Percentiles rank a stretch among this genome's conserved stretches.
phyloP scores from a whole-genome alignment of 2,888 invertebrate species.

The Lasioglossum calceatum region DNA sequence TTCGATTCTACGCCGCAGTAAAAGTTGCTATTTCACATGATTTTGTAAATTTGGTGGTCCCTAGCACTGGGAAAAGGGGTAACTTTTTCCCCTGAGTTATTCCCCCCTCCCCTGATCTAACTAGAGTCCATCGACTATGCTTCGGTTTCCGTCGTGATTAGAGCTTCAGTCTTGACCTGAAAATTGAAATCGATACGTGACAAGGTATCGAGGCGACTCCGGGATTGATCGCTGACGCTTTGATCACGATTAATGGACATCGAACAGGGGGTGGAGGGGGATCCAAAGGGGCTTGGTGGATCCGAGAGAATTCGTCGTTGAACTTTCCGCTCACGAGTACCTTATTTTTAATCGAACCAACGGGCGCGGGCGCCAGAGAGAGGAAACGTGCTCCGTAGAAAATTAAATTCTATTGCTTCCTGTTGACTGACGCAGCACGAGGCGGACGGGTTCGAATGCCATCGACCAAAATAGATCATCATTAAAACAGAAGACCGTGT shows the following conservation, averaged over 20 bases:
- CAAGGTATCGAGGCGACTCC: neutral
- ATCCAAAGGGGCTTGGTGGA: neutral
- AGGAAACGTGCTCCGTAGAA: conserved; percentile 60
- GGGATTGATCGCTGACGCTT: conserved; percentile 19
- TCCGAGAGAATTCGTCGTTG: conserved; percentile 13
- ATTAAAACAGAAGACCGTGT: conserved; percentile 62
- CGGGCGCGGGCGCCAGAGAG: conserved; percentile 33
- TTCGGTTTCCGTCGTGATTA: neutral
- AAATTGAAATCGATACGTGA: neutral
- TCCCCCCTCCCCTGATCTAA: too few relatives aligned
- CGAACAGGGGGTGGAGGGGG: neutral
- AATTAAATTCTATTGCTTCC: conserved; percentile 73
- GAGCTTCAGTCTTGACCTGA: neutral
- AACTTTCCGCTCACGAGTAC: conserved; percentile 33
- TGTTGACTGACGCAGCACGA: conserved; percentile 70
- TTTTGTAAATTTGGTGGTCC: neutral
- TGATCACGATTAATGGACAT: conserved; percentile 10
- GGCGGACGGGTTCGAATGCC: conserved; percentile 61
- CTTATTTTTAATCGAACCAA: conserved; percentile 57
- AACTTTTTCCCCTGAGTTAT: too few relatives aligned
- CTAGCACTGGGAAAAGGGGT: too few relatives aligned
- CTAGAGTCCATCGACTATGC: neutral
- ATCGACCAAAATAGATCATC: conserved; percentile 70
- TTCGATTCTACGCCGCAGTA: too few relatives aligned
- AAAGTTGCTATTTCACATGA: too few relatives aligned